Conservation (phyloP, 2,797 vertebrate species). For the Crax fasciolata region DNA sequence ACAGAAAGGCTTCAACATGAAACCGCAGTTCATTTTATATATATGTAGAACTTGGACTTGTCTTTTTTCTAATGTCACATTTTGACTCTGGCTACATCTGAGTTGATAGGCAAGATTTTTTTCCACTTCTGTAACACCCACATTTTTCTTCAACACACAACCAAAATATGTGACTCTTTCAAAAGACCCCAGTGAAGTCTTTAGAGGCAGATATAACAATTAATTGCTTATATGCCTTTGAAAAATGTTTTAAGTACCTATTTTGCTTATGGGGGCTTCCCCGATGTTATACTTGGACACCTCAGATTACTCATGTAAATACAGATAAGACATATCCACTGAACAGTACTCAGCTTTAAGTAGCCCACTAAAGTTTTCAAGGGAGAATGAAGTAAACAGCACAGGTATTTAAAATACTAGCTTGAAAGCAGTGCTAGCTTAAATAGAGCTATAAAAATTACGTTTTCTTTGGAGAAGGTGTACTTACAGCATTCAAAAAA, state of each 20-base stretch:
- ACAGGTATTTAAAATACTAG: neutral
- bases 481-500: neutral
- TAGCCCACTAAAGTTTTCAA: neutral
- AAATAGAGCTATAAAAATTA: neutral
- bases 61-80: neutral
- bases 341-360: neutral
- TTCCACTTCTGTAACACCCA: neutral
- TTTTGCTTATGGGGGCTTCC: neutral
- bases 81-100: neutral
- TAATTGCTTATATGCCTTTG: neutral
- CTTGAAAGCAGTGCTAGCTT: neutral
- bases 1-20: neutral
- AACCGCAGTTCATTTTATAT: neutral
- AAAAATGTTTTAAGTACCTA: neutral
- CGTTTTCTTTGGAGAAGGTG: neutral
- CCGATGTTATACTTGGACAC: neutral
- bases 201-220: neutral
- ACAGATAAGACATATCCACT: neutral
- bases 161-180: neutral
- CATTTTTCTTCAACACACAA: neutral
- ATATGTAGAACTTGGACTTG: neutral
- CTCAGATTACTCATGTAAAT: neutral
- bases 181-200: neutral
- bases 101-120: neutral
- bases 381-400: neutral